These are phyloP conservation scores for Poecilia gillii DNA, from an alignment of 2,797 vertebrate species.

Conservation along the genomic window DNA sequence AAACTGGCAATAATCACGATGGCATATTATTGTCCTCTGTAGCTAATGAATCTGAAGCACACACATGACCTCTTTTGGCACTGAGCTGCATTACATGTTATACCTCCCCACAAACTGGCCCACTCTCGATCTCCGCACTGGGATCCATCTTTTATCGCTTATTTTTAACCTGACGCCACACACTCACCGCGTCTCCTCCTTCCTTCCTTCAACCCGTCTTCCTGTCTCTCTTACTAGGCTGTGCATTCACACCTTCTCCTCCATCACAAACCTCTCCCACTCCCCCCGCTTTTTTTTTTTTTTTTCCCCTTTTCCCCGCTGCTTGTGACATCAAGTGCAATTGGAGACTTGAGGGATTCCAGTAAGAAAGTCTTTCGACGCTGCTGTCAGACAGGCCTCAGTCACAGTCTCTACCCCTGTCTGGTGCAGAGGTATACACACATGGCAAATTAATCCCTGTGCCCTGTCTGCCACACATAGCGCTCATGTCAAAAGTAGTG, in stretches of 20 bases:
- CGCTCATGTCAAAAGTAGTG: slow-evolving; percentile 70
- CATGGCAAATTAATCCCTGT: slow-evolving; percentile 77
- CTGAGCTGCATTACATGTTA: slow-evolving; percentile 77
- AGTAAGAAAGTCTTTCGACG: slow-evolving; percentile 50
- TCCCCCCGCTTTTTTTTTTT: too few relatives aligned
- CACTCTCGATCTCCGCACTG: slow-evolving; percentile 26
- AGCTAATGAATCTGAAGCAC: slow-evolving; percentile 77
- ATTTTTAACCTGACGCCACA: slow-evolving; percentile 41
- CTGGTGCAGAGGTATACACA: slow-evolving; percentile 70
- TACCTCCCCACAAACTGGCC: slow-evolving; percentile 39
- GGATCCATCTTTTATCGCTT: slow-evolving; percentile 51
- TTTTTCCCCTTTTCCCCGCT: neutral
- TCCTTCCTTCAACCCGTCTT: slow-evolving; percentile 17
- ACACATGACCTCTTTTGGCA: slow-evolving; percentile 85
- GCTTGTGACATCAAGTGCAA: slow-evolving; percentile 66
- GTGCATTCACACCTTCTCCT: slow-evolving; percentile 41
- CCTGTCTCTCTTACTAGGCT: slow-evolving; percentile 30
- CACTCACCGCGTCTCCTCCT: slow-evolving; percentile 10
- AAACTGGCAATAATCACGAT: slow-evolving; percentile 60
- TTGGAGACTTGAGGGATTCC: slow-evolving; percentile 54
- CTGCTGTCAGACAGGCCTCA: slow-evolving; percentile 75
- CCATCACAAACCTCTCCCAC: slow-evolving; percentile 25
- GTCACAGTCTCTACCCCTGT: slow-evolving; percentile 78
- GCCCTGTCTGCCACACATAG: slow-evolving; percentile 72
- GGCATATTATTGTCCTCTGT: slow-evolving; percentile 65